Base-by-base conservation (phyloP, 2,888 invertebrate species). In the Nemapogon koenigi region DNA sequence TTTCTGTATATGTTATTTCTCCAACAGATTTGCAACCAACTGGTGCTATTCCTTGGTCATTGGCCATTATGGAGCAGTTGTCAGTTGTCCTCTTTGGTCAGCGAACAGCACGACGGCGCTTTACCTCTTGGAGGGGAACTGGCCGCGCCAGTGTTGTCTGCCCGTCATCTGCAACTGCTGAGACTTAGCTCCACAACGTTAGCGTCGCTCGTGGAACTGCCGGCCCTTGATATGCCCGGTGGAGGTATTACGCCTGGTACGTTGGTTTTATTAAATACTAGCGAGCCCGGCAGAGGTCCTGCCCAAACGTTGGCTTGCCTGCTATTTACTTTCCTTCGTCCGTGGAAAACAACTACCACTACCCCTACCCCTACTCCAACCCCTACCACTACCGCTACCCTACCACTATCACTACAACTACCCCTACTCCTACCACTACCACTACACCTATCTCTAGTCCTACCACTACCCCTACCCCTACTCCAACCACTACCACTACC, bases 21-120 rank as follows among this genome's bases (percentile, higher is more conserved):
- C 35, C 46, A 47, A 1, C 50, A 88, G 87, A 82, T 90, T 45
- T 83, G 94, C 57, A 87, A 89, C 49, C 96, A 97, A 70, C 81
- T 97, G 49, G 89, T 97, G 4, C 89, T 95, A 47, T 94, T 94
- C 75, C 75, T 97, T 48, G 94, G 94, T 0, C 97, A 97, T 64
- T 97, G 97, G 80, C 97, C 97, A 10, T 88, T 94, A 78, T 91
- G 93, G 43, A 91, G 93, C 37, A 94, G 96, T 0, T 89, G 95
- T 32, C 85, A 94, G 43, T 79, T 96, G 15, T 92, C 94, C 46
- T 94, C 94, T 1, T 81, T 91, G 51, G 94, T 97, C 10, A 91
- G 91, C 49, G 97, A 97, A 66, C 88, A 94, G 51, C 95, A 97
- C 63, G 97, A 97, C 67, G 84, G 90, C 43, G 59, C 55, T 28